Base-by-base conservation (phyloP, 2,113 vertebrate species). In the Daubentonia madagascariensis region DNA sequence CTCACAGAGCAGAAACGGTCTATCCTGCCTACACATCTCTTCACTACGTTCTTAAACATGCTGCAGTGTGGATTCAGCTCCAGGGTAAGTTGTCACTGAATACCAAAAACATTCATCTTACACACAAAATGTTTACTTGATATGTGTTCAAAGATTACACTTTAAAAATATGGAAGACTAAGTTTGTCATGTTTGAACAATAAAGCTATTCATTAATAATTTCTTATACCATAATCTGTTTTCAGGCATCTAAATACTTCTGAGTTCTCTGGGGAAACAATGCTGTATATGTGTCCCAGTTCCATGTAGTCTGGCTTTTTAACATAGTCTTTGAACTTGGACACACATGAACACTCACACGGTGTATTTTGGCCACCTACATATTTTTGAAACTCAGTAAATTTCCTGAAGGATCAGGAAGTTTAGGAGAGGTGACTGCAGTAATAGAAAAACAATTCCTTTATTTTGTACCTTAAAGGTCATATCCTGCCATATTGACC, bases 391-490 rank as follows among this genome's bases (percentile, higher is more conserved):
- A 91, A 81, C 9, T n/a, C 30, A 11, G 6, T 68, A 13, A 0
- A 32, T 80, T 94, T 94, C 20, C 67, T 68, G 48, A 70, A 76
- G n/a, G n/a, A 57, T 61, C 22, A 86, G 20, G 43, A 86, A 63
- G 35, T 63, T 63, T 81, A 92, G 67, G n/a, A 83, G 20, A 65
- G 1, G 6, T 43, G 48, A 6, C 32, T n/a, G 20, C 52, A 45
- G 50, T 81, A 54, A 81, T n/a, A 72, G 20, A 80, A 72, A 80
- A 76, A 79, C 0, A 16, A 72, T 45, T 72, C 45, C 72, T 54
- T 35, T 25, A 18, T 61, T 76, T 85, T 85, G 91, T 48, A 76
- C 18, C 32, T 37, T 67, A 79, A 79, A 91, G 25, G 85, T 61
- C 43, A 32, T 50, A 72, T 86, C 6, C 13, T 68, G 10, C 48